Percentiles rank a stretch among this genome's conserved stretches.
Evolutionary conservation across 2,888 invertebrate species (phyloP).

Genomic region (Macrosiphum euphorbiae): DNA sequence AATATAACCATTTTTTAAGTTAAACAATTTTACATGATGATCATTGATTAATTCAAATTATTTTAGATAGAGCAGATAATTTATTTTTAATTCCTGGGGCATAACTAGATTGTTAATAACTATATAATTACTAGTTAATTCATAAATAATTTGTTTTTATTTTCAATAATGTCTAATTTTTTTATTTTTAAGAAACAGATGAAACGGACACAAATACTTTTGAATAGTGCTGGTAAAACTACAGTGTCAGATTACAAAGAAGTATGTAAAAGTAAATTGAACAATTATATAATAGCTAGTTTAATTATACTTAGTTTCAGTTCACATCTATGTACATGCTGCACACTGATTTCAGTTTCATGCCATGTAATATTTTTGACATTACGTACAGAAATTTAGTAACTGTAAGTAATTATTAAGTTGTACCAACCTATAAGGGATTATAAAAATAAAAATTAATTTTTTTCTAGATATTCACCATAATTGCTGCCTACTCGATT

Average conservation of each 20-base stretch:
- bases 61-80: not conserved
- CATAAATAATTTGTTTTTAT: not conserved
- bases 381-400: slow-evolving; percentile 9
- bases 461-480: not conserved
- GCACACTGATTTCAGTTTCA: slow-evolving; percentile 37
- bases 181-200: slow-evolving; percentile 3
- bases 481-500: not conserved
- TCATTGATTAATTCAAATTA: not conserved
- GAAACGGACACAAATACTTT: not conserved
- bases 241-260: not conserved
- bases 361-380: slow-evolving; percentile 40
- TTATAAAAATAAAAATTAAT: not conserved
- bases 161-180: slow-evolving; percentile 3
- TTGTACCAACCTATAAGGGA: too few relatives aligned
- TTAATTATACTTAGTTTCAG: not conserved
- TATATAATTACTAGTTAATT: not conserved
- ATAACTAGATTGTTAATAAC: not conserved
- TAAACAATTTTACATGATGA: not conserved
- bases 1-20: not conserved
- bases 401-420: not conserved
- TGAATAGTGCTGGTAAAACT: not conserved
- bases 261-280: not conserved
- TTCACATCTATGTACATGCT: slow-evolving; percentile 41
- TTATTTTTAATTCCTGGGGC: not conserved
- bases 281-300: not conserved